Base-by-base conservation (phyloP, 2,113 vertebrate species). In the Varanus komodoensis region DNA sequence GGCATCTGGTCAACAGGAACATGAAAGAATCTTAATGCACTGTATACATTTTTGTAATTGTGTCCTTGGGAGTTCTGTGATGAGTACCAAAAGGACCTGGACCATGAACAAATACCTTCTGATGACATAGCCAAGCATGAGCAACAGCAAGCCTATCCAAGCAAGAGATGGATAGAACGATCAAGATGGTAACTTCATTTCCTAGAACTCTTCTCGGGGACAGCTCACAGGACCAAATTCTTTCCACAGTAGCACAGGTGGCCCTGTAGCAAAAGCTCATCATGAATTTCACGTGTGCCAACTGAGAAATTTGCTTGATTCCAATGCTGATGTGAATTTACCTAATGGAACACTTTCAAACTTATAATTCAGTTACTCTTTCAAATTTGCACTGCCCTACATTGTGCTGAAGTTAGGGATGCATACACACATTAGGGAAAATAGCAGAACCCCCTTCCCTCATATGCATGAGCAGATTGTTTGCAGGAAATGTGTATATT, bases 21-120 rank as follows among this genome's bases (percentile, higher is more conserved):
- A 73, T 85, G 75, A 92, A 73, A 88, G 77, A 81, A 84, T 85
- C 75, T 90, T 88, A 88, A 92, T 86, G 68, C 82, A 85, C 68
- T 88, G 81, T 84, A 84, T 84, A 61, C 34, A 9, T 80, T 85
- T 64, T 91, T 25, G 21, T 88, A 91, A 84, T 91, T 79, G 74
- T 80, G 73, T 91, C 81, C 81, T 88, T 88, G 74, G 86, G 86
- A 88, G 52, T 87, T 88, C 79, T 84, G 80, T 64, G 82, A 78
- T 84, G n/a, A 88, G 81, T 61, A 61, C 34, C 82, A 84, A 67
- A 67, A 91, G 57, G 64, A 79, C 21, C 75, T 86, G 74, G 32
- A 57, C 89, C 83, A 79, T 90, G 89, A 86, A 86, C 44, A 57
- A 48, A 84, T 29, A 68, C 14, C 4, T 8, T 50, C 32, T 12